Conservation (phyloP, 2,888 invertebrate species). For the Deroplatys truncata region DNA sequence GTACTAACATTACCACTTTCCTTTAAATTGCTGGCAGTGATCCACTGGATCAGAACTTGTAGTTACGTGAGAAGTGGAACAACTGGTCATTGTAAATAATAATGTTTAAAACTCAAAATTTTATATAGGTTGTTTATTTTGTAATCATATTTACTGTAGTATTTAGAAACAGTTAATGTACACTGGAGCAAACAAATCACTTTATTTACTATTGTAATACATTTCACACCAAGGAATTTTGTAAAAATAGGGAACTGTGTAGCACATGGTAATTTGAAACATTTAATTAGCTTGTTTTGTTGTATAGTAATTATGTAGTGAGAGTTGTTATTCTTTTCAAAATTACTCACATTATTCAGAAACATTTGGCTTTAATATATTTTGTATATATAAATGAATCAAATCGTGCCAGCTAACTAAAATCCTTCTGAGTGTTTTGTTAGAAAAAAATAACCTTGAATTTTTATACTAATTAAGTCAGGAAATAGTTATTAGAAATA, state of each 20-base stretch:
- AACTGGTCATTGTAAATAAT: neutral
- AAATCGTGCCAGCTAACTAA: neutral
- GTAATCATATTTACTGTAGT: neutral
- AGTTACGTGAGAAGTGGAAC: conserved; percentile 18
- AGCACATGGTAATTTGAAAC: neutral
- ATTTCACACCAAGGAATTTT: too few relatives aligned
- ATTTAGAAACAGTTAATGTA: neutral
- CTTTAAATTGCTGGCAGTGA: conserved; percentile 2
- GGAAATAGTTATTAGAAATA: too few relatives aligned
- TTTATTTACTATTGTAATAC: too few relatives aligned
- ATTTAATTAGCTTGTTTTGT: too few relatives aligned
- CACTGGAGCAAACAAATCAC: neutral
- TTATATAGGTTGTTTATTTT: neutral
- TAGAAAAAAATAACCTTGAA: too few relatives aligned
- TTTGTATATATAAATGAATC: too few relatives aligned
- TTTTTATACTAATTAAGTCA: too few relatives aligned
- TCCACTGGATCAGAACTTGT: neutral
- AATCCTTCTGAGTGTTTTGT: neutral
- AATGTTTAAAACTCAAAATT: neutral
- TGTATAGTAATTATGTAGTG: too few relatives aligned
- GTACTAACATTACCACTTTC: conserved; percentile 8
- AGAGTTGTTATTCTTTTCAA: neutral
- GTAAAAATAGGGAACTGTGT: too few relatives aligned
- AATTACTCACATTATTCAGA: too few relatives aligned
- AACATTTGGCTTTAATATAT: too few relatives aligned